Evolutionary conservation across 2,797 vertebrate species (phyloP), one percentile per base, ranked within the genome.

Genomic region (Acrossocheilus wenchowensis): DNA sequence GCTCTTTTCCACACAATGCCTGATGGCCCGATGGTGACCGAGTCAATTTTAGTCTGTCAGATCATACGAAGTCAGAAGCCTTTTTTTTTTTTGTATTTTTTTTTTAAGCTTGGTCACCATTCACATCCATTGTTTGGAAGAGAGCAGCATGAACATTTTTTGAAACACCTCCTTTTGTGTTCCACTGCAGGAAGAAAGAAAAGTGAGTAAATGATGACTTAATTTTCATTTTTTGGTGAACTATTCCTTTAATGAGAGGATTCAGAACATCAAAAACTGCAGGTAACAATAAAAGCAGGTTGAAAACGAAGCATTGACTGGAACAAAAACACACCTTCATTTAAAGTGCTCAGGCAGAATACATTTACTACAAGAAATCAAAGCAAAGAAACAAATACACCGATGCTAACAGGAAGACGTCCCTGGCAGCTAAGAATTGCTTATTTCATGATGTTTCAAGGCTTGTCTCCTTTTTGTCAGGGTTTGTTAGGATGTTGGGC

Each of bases 361-460:
- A 83, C 75, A 87, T 84, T 77, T 71, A 52, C 90, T 86, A 85
- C 71, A 91, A 39, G 68, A 80, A 88, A 87, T 69, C 74, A 88
- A 91, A 57, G 50, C 72, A 45, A 87, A 86, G 2, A 84, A 82
- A 85, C 74, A 80, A 88, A 78, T 50, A 87, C 78, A 17, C 68
- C 88, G 89, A 92, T 88, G 86, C 92, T 91, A 93, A 94, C 93
- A 93, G 94, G 94, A 95, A 95, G 94, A 94, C 93, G 93, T 95
- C 94, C 95, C 95, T 95, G 95, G 95, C 94, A 95, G 95, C 95
- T 94, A 92, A 94, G 91, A 94, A 96, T 95, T 95, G 94, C 94
- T 95, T 95, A 95, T 95, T 95, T 87, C 93, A 93, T 93, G 94
- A 94, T 93, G 91, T 95, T 94, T 93, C 93, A 96, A 96, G 94